phyloP scores from a whole-genome alignment of 2,113 vertebrate species.

The Oenanthe melanoleuca region DNA sequence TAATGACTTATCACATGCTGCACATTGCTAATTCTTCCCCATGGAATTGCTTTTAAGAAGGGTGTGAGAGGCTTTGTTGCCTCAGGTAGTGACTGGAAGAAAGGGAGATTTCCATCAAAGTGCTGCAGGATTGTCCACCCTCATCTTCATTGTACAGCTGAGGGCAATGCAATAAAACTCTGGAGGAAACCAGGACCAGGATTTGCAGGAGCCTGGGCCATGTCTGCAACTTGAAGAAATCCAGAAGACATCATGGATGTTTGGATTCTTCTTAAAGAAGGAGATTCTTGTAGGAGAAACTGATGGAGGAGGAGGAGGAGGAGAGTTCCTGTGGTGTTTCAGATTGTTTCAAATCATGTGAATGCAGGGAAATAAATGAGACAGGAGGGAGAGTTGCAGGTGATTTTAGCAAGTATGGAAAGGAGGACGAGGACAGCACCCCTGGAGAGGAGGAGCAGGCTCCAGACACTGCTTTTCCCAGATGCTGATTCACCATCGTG shows the following conservation, averaged over 20 bases:
- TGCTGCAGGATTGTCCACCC: background rate
- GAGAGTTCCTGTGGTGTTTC: fast-evolving
- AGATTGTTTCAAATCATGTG: fast-evolving
- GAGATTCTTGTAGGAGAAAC: background rate
- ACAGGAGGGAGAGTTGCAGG: background rate
- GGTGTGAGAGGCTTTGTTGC: background rate
- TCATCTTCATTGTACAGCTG: too few relatives aligned
- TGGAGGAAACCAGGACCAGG: background rate
- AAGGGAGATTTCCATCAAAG: background rate
- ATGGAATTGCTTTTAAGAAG: background rate
- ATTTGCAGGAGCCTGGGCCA: background rate
- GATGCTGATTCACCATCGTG: background rate
- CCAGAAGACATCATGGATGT: fast-evolving
- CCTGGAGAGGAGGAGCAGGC: background rate
- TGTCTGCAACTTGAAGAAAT: background rate
- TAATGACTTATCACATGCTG: conserved; percentile 8
- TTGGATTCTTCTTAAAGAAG: background rate
- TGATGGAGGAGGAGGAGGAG: background rate
- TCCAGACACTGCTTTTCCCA: background rate
- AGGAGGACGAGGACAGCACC: background rate
- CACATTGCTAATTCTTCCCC: background rate
- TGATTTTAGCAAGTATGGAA: background rate
- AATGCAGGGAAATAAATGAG: fast-evolving
- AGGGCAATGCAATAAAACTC: background rate
- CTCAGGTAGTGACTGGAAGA: fast-evolving